A percentile compares a stretch with the other conserved stretches of the same genome.
Evolutionary conservation across 2,797 vertebrate genomes (phyloP).

Genomic region (Microhierax caerulescens): DNA sequence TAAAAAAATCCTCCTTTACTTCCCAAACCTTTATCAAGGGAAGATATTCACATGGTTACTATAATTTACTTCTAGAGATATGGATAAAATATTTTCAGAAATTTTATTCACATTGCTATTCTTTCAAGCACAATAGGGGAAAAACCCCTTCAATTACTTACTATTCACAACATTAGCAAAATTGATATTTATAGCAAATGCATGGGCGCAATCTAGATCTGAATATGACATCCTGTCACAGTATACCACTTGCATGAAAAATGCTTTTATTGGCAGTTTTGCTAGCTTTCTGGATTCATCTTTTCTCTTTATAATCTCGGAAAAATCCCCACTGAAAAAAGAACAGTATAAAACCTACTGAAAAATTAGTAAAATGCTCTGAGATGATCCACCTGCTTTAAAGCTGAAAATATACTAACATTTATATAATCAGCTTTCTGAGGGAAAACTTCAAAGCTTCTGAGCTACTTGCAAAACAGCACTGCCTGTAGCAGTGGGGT

Average conservation of each 20-base stretch:
- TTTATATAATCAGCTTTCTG: conserved; percentile 63
- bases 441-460: conserved; percentile 56
- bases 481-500: background rate
- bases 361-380: conserved; percentile 49
- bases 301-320: conserved; percentile 6
- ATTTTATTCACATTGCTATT: background rate
- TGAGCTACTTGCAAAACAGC: background rate
- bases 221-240: conserved; percentile 17
- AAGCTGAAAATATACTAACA: conserved; percentile 24
- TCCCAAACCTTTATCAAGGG: background rate
- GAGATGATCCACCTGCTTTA: conserved; percentile 42
- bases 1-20: background rate
- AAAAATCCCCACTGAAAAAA: conserved; percentile 30
- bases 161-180: conserved; percentile 20
- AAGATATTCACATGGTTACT: background rate
- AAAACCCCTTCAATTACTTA: background rate
- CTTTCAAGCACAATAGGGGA: background rate
- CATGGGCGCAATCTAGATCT: background rate
- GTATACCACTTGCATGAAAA: conserved; percentile 2
- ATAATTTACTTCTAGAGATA: background rate
- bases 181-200: conserved; percentile 34
- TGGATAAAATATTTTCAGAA: background rate
- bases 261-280: background rate
- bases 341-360: background rate
- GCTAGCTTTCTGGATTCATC: background rate